Base-by-base conservation (phyloP, 2,888 invertebrate genomes). In the Helicoverpa assulta region DNA sequence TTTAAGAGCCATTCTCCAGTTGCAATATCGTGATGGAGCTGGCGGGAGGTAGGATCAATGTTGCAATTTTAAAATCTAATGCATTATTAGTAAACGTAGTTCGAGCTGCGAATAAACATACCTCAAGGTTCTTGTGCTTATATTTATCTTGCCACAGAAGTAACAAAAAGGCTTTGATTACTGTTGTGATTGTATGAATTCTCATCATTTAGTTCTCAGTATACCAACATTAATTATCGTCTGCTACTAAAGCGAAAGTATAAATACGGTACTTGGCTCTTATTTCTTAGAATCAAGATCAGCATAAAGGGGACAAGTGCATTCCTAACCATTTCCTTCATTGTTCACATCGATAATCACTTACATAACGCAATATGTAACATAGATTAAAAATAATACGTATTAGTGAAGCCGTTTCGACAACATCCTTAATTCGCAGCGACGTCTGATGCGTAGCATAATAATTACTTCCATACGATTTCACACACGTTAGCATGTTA, bases 381-480 rank as follows among this genome's bases (percentile, higher is more conserved):
- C 65, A 67, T 66, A 19, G 47, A 65, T 67, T 65, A 67, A 74
- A 80, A 80, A 81, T 70, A 63, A 73, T 70, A 70, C 60, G 56
- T 69, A 70, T 65, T 47, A 64, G 60, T 53, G 61, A 57, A 67
- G 56, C 52, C 8, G 74, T 83, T 83, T 83, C 84, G 65, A 74
- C 78, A 83, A 74, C 85, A 89, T 87, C 87, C 86, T 87, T 90
- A 89, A 91, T 89, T 87, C 84, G 78, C 75, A 64, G 84, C 85
- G 90, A 88, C 90, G 86, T 86, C 65, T 82, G 79, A 86, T 85
- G 86, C 83, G 81, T 79, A 72, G 90, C 88, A 90, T 90, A 88
- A 87, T 89, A 90, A 93, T 90, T 82, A 87, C 86, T 91, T 92
- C 88, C 91, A 91, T 84, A 78, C 85, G 90, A 92, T 90, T 92